Base-by-base conservation (phyloP, 2,888 invertebrate species). In the Camponotus fellah region DNA sequence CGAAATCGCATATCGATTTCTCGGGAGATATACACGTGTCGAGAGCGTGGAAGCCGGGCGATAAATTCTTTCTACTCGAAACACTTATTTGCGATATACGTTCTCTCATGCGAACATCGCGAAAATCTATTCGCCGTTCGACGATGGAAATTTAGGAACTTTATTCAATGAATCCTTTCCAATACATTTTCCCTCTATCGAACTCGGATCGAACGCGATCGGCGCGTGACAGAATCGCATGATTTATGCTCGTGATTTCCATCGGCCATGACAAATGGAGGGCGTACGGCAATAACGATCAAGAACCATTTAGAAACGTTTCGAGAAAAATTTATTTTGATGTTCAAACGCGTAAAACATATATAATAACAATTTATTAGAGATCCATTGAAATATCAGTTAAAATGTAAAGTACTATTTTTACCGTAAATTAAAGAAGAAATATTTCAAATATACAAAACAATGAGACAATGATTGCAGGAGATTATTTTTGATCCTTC, bases 191-290 rank as follows among this genome's bases (percentile, higher is more conserved):
- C 72, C 46, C 21, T 21, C 5, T 68, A 40, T 32, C 68, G 46
- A 85, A 68, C 58, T 68, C 40, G 58, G 60, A 62, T 71, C 76
- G 74, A 69, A 40, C 65, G 60, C 81, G 83, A 80, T 83, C 83
- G 60, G 60, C 49, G 60, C 17, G 53, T 66, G 81, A 84, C 87
- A 62, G 49, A 64, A 86, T 85, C 68, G 46, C 17, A 77, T 84
- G 86, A 83, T 86, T 85, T 82, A 85, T 88, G 85, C 74, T 65
- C 58, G 43, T 81, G 89, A 87, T 84, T 84, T 64, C 75, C 85
- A 87, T 88, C 65, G 82, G 58, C 68, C 82, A 21, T 83, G 86
- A 86, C 84, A 79, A 86, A 85, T 79, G 80, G 79, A 26, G 43
- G 53, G 43, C 46, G 56, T 46, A 69, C 46, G 46, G 79, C 79